A percentile compares a stretch with the other conserved stretches of the same genome.
Evolutionary conservation across 92 coral and sea anemone genomes (phyloP).

Genomic region (Porites cylindrica): DNA sequence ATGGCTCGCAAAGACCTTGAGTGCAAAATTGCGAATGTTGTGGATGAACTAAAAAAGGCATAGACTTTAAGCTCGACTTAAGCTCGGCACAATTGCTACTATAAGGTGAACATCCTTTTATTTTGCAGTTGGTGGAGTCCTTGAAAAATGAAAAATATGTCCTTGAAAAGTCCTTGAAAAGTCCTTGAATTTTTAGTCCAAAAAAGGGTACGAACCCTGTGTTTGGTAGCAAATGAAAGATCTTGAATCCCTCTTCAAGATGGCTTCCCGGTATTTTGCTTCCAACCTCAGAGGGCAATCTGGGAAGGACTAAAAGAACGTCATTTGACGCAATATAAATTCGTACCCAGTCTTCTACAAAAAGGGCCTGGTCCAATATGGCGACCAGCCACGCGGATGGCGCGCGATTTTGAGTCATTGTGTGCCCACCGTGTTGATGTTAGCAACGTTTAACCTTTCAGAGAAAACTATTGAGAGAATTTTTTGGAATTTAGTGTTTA

Average conservation of each 20-base stretch:
- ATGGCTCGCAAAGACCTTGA: too few relatives aligned
- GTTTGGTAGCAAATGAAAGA: slow-evolving; percentile 20
- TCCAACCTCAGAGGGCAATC: slow-evolving; percentile 8
- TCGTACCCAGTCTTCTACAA: slow-evolving; percentile 23
- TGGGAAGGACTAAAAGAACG: slow-evolving; percentile 7
- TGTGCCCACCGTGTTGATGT: slow-evolving; percentile 31
- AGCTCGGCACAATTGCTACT: too few relatives aligned
- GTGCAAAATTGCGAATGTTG: too few relatives aligned
- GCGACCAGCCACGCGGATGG: slow-evolving; percentile 26
- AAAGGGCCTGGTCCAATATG: slow-evolving; percentile 15
- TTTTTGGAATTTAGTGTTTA: too few relatives aligned
- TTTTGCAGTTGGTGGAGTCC: too few relatives aligned
- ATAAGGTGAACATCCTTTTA: too few relatives aligned
- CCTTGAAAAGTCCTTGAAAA: too few relatives aligned
- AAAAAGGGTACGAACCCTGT: neutral
- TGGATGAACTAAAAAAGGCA: too few relatives aligned
- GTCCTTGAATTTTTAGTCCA: too few relatives aligned
- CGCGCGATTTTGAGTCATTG: slow-evolving; percentile 9
- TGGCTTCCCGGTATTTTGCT: neutral
- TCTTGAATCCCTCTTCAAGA: slow-evolving; percentile 3
- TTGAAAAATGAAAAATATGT: too few relatives aligned
- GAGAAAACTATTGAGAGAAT: neutral
- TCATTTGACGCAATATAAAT: neutral
- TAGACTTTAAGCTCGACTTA: too few relatives aligned
- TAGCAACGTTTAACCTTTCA: slow-evolving; percentile 38